phyloP scores from a whole-genome alignment of 2,113 vertebrate species.

The Helogale parvula region DNA sequence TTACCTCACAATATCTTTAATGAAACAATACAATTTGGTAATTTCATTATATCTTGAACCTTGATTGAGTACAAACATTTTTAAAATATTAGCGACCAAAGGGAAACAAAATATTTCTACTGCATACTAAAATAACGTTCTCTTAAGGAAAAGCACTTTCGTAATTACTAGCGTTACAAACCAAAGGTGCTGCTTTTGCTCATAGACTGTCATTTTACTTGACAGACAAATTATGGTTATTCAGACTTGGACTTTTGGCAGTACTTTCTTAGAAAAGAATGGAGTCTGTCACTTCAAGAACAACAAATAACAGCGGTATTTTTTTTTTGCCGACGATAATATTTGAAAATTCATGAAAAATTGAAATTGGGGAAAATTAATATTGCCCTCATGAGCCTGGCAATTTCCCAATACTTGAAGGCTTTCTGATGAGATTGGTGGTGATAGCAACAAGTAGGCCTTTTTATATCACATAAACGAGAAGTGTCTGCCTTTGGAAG shows the following conservation, averaged over 20 bases:
- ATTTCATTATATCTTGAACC: not conserved
- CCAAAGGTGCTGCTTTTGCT: not conserved
- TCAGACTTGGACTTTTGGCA: not conserved
- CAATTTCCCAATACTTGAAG: not conserved
- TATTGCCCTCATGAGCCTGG: not conserved
- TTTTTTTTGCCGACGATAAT: not conserved
- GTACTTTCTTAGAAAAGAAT: not conserved
- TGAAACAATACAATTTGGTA: not conserved
- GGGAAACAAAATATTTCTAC: not conserved
- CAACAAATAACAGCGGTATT: not conserved
- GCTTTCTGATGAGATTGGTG: not conserved
- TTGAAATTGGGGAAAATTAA: not conserved
- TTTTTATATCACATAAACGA: not conserved
- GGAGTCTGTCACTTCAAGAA: not conserved
- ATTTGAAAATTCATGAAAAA: slow-evolving; percentile 11
- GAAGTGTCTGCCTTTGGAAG: not conserved
- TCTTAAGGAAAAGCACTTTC: not conserved
- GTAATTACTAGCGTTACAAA: not conserved
- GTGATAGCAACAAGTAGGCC: not conserved
- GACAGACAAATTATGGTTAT: not conserved
- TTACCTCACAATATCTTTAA: not conserved
- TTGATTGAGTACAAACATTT: not conserved
- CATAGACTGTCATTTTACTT: not conserved
- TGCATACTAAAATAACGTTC: not conserved
- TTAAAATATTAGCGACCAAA: not conserved